Conservation (phyloP, 1,140 invertebrate genomes). For the Heliconius eleuchia region DNA sequence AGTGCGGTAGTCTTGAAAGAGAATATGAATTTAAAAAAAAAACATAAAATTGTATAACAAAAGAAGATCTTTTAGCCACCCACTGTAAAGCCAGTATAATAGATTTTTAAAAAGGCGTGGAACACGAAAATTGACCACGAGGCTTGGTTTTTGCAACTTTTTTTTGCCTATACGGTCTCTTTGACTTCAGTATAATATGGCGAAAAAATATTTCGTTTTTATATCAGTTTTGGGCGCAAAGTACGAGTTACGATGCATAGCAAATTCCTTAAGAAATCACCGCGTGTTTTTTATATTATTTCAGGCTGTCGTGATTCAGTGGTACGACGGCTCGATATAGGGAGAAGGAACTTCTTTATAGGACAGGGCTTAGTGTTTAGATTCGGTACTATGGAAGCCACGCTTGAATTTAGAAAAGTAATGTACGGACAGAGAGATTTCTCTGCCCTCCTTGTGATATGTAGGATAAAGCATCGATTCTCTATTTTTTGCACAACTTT, state of each 20-base stretch:
- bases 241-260: conserved; percentile 37
- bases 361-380: no score
- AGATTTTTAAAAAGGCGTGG: conserved; percentile 25
- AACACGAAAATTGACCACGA: conserved; percentile 31
- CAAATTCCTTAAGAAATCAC: conserved; percentile 33
- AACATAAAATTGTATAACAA: background rate
- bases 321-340: no score
- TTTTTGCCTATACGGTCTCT: conserved; percentile 35
- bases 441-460: no score
- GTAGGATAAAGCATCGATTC: background rate
- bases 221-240: conserved; percentile 36
- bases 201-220: conserved; percentile 38
- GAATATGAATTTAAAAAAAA: background rate
- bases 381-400: no score
- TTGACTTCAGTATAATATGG: conserved; percentile 24
- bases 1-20: conserved; percentile 1
- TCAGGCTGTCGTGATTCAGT: background rate
- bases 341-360: background rate
- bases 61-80: conserved; percentile 14
- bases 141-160: conserved; percentile 6
- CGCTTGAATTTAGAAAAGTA: no score
- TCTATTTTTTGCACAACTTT: background rate
- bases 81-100: conserved; percentile 16
- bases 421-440: no score
- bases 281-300: background rate